Evolutionary conservation across 1,140 invertebrate genomes (phyloP).

Genomic region (Physella acuta): DNA sequence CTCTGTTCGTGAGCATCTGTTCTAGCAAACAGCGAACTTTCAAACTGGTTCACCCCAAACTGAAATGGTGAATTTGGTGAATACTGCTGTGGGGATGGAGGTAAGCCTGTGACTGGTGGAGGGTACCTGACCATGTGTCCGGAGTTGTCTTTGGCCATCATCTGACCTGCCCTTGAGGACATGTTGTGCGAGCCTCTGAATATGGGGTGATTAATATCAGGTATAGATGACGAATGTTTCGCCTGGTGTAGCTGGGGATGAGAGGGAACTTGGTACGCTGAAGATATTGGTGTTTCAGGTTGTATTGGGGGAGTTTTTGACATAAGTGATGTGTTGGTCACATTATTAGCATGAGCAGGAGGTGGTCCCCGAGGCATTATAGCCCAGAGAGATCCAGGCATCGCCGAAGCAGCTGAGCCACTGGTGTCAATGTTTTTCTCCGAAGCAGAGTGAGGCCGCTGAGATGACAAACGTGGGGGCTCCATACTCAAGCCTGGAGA

Average conservation of each 20-base stretch:
- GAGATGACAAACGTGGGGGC: not conserved
- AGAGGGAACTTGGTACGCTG: conserved; percentile 9
- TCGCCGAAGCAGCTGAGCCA: not conserved
- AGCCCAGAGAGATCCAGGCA: conserved; percentile 1
- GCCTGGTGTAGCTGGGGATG: not conserved
- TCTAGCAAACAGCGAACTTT: conserved; percentile 16
- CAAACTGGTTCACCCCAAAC: conserved; percentile 12
- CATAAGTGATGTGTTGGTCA: not conserved
- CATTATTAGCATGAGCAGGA: conserved; percentile 15
- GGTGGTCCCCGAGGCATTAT: conserved; percentile 6
- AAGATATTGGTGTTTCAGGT: conserved; percentile 5
- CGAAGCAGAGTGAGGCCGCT: not conserved
- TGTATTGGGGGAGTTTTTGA: conserved; percentile 12
- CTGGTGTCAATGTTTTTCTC: not conserved
- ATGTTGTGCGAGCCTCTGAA: not conserved
- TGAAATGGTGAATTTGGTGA: not conserved
- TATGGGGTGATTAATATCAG: conserved; percentile 16
- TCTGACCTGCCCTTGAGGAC: not conserved
- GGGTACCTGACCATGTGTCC: conserved; percentile 21
- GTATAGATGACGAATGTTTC: not conserved
- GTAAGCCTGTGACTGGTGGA: conserved; percentile 10
- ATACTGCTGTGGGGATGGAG: conserved; percentile 10
- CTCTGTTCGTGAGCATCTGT: conserved; percentile 3
- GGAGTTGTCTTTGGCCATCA: conserved; percentile 14
- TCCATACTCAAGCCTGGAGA: not conserved